Conservation (phyloP, 2,113 vertebrate species). For the Pseudopodoces humilis region DNA sequence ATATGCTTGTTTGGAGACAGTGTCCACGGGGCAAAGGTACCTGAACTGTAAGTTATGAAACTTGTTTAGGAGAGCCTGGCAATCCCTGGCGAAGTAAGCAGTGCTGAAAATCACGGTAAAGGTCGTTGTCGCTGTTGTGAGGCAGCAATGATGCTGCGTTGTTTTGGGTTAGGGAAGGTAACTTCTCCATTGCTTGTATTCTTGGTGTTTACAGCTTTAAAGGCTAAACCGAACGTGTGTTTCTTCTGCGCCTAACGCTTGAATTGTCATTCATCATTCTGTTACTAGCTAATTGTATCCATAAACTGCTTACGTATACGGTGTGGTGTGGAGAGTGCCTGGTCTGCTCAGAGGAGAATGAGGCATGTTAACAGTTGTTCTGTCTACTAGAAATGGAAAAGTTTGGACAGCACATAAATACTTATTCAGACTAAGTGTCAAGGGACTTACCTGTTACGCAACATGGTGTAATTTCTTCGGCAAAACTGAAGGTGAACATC, state of each 20-base stretch:
- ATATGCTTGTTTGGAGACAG: fast-evolving
- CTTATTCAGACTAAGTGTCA: not conserved
- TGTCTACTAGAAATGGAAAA: too few relatives aligned
- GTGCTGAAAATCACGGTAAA: fast-evolving
- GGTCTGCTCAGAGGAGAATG: not conserved
- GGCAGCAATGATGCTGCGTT: fast-evolving
- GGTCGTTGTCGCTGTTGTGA: fast-evolving
- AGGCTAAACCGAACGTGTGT: fast-evolving
- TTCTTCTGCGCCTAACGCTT: not conserved
- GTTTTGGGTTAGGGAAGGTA: not conserved
- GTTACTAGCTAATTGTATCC: too few relatives aligned
- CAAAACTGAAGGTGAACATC: not conserved
- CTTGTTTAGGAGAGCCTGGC: not conserved
- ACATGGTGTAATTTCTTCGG: fast-evolving
- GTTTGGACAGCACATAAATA: too few relatives aligned
- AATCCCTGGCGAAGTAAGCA: fast-evolving
- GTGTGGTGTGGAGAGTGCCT: not conserved
- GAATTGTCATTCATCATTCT: fast-evolving
- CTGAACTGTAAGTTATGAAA: fast-evolving
- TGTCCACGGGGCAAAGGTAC: fast-evolving
- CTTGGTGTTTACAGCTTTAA: not conserved
- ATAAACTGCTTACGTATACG: fast-evolving
- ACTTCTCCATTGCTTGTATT: fast-evolving
- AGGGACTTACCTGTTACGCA: not conserved
- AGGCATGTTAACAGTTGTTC: not conserved